phyloP scores from a whole-genome alignment of 2,797 vertebrate genomes.

The Sebastes hopkinsi region DNA sequence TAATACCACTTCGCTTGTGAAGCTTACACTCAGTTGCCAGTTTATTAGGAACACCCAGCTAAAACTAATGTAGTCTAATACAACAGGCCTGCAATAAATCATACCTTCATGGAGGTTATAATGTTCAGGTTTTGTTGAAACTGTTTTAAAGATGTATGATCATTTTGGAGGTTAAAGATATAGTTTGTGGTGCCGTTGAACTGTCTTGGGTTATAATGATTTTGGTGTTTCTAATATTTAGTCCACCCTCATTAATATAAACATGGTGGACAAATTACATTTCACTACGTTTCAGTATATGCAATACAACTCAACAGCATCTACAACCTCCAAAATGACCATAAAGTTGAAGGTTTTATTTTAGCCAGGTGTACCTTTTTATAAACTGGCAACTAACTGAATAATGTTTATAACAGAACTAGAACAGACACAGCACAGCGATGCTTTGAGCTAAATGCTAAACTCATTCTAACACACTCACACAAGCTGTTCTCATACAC shows the following conservation, averaged over 20 bases:
- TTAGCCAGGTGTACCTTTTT: neutral
- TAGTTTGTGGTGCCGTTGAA: neutral
- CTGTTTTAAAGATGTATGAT: neutral
- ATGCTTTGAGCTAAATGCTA: too few relatives aligned
- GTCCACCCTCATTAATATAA: neutral
- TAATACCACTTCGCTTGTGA: neutral
- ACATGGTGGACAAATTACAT: neutral
- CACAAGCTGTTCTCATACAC: too few relatives aligned
- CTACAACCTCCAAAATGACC: neutral
- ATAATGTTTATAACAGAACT: neutral
- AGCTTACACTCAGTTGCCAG: neutral
- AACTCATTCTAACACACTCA: too few relatives aligned
- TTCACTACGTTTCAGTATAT: neutral
- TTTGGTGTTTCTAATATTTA: neutral
- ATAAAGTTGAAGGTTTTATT: neutral
- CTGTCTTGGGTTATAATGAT: neutral
- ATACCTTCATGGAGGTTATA: neutral
- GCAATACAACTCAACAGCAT: neutral
- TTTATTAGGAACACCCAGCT: neutral
- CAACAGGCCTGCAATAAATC: neutral
- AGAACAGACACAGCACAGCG: neutral
- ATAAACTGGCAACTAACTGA: neutral
- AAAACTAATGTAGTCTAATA: neutral
- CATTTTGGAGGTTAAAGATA: neutral
- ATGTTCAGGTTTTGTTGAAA: neutral